Evolutionary conservation across 2,888 invertebrate genomes (phyloP), one percentile per base, ranked within the genome.

Genomic region (Meliscaeva auricollis): DNA sequence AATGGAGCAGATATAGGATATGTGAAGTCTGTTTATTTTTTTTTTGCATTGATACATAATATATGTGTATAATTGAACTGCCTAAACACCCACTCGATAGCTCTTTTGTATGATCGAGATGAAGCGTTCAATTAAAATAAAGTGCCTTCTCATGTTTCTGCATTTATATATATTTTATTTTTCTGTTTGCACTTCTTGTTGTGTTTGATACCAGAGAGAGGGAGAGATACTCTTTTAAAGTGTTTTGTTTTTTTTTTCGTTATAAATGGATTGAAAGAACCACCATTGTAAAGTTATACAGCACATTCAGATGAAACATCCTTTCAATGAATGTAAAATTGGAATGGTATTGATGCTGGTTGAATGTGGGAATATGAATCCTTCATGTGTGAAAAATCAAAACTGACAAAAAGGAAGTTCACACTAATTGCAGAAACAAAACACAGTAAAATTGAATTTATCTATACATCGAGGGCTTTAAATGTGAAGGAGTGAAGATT

Each of bases 61-160:
- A 38, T 38, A 8, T 38, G 2, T 38, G 9, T 75, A 68, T 68
- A 62, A 46, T 68, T 68, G 54, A 79, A 83, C 69, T 79, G 79
- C 78, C 83, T 83, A 74, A 74, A 83, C 56, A 74, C 79, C 64
- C 83, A 69, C 74, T 78, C 74, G 41, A 74, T 74, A 69, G 68
- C 83, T 74, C 69, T 56, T 62, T 46, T 54, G n/a, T n/a, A 62
- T 69, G 73, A 87, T 74, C 78, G 83, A 85, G 75, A 83, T 70
- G 82, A 64, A 78, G 72, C 66, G 74, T 78, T 87, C 87, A 87
- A 87, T 87, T 87, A 87, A 83, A 87, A 78, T 74, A 70, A 78
- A 87, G 87, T 87, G 83, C 83, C 78, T 87, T 87, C 83, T 83
- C 83, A 70, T 87, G 87, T 83, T 87, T 83, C 68, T 72, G 70